Evolutionary conservation across 1,140 invertebrate species (phyloP).

Genomic region (Heliconius hermathena): DNA sequence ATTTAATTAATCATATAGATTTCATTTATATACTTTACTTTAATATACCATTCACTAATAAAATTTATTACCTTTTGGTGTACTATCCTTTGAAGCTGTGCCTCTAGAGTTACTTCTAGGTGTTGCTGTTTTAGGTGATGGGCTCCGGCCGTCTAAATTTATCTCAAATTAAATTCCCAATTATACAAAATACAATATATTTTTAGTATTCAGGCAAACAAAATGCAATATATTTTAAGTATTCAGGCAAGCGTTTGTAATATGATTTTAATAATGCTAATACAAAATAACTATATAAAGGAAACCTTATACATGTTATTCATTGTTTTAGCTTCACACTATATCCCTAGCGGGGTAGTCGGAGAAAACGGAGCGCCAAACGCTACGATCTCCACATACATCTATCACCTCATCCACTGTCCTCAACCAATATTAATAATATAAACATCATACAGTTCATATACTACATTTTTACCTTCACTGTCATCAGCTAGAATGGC

Average conservation of each 20-base stretch:
- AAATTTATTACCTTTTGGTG: constrained; percentile 67
- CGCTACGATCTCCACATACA: too few relatives aligned
- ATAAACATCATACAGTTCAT: background rate
- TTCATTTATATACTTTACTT: too few relatives aligned
- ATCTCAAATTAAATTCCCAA: background rate
- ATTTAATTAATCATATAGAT: too few relatives aligned
- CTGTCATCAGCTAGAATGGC: constrained; percentile 63
- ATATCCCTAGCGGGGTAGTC: too few relatives aligned
- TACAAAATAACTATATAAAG: background rate
- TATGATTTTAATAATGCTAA: background rate
- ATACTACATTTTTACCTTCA: constrained; percentile 57
- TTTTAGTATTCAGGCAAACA: too few relatives aligned
- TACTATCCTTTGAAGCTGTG: constrained; percentile 70
- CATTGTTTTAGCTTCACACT: too few relatives aligned
- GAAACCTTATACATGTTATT: too few relatives aligned
- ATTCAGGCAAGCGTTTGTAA: too few relatives aligned
- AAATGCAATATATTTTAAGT: background rate
- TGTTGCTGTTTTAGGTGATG: constrained; percentile 67
- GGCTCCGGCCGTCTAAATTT: constrained; percentile 61
- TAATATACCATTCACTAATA: background rate
- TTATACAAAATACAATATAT: constrained; percentile 10
- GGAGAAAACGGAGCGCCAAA: too few relatives aligned
- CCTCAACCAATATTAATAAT: too few relatives aligned
- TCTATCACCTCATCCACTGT: too few relatives aligned
- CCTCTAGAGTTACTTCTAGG: constrained; percentile 74